These are phyloP conservation scores for Rhagoletis zephyria DNA, from an alignment of 1,140 invertebrate species.

Conservation along the genomic window DNA sequence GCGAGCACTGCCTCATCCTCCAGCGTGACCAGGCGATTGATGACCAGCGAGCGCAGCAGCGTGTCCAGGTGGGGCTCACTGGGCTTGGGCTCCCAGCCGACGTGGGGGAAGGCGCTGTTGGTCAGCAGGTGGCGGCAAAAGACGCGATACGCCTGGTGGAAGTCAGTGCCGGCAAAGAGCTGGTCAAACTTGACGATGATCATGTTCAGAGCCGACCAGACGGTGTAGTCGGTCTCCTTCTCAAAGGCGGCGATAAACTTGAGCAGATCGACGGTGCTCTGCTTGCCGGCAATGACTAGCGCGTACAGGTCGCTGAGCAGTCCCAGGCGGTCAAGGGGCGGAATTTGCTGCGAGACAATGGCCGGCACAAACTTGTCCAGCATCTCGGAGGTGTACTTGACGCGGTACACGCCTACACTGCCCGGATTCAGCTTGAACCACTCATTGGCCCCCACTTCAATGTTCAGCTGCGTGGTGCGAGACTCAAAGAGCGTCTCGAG, in stretches of 20 bases:
- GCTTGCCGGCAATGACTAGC: conserved; percentile 90
- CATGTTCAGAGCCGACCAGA: conserved; percentile 92
- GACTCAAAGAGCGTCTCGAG: conserved; percentile 88
- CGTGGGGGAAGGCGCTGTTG: too few relatives aligned
- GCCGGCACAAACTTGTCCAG: conserved; percentile 85
- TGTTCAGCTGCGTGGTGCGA: conserved; percentile 80
- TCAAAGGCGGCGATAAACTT: conserved; percentile 84
- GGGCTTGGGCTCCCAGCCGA: conserved; percentile 86
- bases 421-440: conserved; percentile 93
- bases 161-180: conserved; percentile 83
- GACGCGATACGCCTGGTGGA: conserved; percentile 82
- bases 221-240: conserved; percentile 92
- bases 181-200: too few relatives aligned
- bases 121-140: conserved; percentile 79
- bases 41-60: conserved; percentile 86
- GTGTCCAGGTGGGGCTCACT: conserved; percentile 88
- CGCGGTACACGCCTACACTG: conserved; percentile 87
- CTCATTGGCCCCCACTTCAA: conserved; percentile 79
- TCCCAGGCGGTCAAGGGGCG: conserved; percentile 91
- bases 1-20: conserved; percentile 84
- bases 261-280: conserved; percentile 83
- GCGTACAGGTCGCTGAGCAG: conserved; percentile 94
- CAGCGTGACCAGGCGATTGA: conserved; percentile 87
- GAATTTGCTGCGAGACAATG: conserved; percentile 84
- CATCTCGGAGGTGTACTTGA: conserved; percentile 87